Evolutionary conservation across 2,113 vertebrate species (phyloP), one percentile per base, ranked within the genome.

Genomic region (Semicossyphus pulcher): DNA sequence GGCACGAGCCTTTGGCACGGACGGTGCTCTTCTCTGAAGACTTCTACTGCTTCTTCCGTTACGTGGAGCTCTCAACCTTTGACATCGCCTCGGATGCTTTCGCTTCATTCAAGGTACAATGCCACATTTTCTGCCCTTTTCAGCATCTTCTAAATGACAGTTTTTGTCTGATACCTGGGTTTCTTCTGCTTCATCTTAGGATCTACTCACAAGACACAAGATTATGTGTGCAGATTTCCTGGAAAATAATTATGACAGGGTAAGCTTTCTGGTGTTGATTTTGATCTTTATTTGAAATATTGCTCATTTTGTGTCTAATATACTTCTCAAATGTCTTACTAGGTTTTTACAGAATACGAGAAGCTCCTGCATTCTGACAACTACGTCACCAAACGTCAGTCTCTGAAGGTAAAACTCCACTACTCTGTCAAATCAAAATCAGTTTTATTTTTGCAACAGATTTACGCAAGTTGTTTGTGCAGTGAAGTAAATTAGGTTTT

Each of bases 331-430:
- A 85, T 87, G 74, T 86, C 34, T n/a, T 25, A 65, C 60, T 84
- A 99, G 97, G 95, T 99, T 64, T 99, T 99, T 89, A 96, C 96
- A 77, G 97, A 98, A 70, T 99, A 99, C 58, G 97, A 99, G 88
- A 99, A 99, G 83, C 95, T 99, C 61, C 95, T 99, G 89, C 94
- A 96, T 85, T 99, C 97, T 73, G 97, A 99, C 42, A 99, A 99
- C 89, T 99, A 99, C 0, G 97, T 99, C 77, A 99, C 97, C 44
- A 99, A 99, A 84, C 95, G 97, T 41, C 97, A 99, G 87, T 99
- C 97, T 88, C 87, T 99, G 88, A 99, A 99, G 96, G 97, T 99
- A 95, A 26, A 7, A 21, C n/a, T 15, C 42, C 8, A 0, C 34
- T 23, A 1, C 57, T 60, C 34, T 41, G 20, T 28, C 20, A 36